Base-by-base conservation (phyloP, 1,140 invertebrate genomes). In the Lamellibrachia luymesi region DNA sequence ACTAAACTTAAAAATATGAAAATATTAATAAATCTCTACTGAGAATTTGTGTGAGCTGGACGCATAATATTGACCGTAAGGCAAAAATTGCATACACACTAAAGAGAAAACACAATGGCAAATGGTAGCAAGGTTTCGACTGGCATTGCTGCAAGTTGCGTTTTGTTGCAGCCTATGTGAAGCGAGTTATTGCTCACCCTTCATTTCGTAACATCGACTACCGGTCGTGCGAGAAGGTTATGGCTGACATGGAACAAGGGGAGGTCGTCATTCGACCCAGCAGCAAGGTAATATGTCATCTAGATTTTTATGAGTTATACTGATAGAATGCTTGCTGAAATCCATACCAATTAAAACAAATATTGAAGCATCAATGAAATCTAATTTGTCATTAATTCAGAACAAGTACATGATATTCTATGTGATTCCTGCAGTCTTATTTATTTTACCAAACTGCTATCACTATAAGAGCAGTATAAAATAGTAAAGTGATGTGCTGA, bases 181-280 rank as follows among this genome's bases (percentile, higher is more conserved):
- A 99, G 95, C 97, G 99, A 8, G 99, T 99, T 0, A 99, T 99
- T 93, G 98, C 99, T 27, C 99, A 99, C 97, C 99, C 99, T 0
- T 98, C 98, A 0, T 99, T 99, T 97, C 98, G 99, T 94, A 99
- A 99, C 96, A 98, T 99, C 94, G 98, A 98, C 17, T 99, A 98
- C 95, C 97, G 97, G 0, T 98, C 99, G 95, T 98, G 98, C 2
- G 98, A 99, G 94, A 98, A 98, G 95, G 96, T 99, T 89, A 98
- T 99, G 97, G 97, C 97, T 10, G 97, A 97, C 27, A 98, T 99
- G 97, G 98, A 99, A 94, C 98, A 99, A 96, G 99, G 99, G 7
- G 99, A 99, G 95, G 98, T 98, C 2, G 98, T 99, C 49, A 97
- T 99, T 56, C 97, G 99, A 90, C 99, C 99, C 2, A 99, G 98